Evolutionary conservation across 2,113 vertebrate genomes (phyloP).

Genomic region (Dromaius novaehollandiae): DNA sequence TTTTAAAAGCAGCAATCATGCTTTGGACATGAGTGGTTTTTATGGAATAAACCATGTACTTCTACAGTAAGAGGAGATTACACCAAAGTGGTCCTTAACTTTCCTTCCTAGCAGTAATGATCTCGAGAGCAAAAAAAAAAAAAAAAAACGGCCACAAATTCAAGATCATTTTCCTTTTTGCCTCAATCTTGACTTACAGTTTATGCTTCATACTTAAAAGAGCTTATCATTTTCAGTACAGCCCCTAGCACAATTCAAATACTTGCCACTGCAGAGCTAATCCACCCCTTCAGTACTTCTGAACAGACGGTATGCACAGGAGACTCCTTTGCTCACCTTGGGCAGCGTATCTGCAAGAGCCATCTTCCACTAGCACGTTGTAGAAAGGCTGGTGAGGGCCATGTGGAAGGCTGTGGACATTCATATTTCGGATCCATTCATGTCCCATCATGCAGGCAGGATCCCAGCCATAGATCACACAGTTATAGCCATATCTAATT

Average conservation of each 20-base stretch:
- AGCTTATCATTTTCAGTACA: background rate
- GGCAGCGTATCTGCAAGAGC: slow-evolving; percentile 92
- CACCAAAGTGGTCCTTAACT: background rate
- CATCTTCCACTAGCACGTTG: slow-evolving; percentile 94
- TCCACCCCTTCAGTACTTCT: background rate
- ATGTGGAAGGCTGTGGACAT: slow-evolving; percentile 89
- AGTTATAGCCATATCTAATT: slow-evolving; percentile 90
- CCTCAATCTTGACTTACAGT: background rate
- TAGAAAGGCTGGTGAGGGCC: slow-evolving; percentile 96
- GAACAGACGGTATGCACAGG: background rate
- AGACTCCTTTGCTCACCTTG: slow-evolving; percentile 80
- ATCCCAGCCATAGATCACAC: slow-evolving; percentile 97
- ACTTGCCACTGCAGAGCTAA: background rate
- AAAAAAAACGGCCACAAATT: background rate
- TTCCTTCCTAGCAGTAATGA: background rate
- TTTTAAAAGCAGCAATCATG: background rate
- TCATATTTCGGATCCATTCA: slow-evolving; percentile 97
- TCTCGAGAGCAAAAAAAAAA: background rate
- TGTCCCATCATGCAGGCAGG: slow-evolving; percentile 97
- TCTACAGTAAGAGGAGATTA: background rate
- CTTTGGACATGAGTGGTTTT: background rate
- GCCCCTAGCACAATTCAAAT: background rate
- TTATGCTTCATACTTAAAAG: background rate
- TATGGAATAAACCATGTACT: background rate
- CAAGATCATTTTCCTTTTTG: background rate